Percentiles rank a stretch among this genome's conserved stretches.
Evolutionary conservation across 1,140 invertebrate genomes (phyloP).

Genomic region (Leptestheria dahalacensis): DNA sequence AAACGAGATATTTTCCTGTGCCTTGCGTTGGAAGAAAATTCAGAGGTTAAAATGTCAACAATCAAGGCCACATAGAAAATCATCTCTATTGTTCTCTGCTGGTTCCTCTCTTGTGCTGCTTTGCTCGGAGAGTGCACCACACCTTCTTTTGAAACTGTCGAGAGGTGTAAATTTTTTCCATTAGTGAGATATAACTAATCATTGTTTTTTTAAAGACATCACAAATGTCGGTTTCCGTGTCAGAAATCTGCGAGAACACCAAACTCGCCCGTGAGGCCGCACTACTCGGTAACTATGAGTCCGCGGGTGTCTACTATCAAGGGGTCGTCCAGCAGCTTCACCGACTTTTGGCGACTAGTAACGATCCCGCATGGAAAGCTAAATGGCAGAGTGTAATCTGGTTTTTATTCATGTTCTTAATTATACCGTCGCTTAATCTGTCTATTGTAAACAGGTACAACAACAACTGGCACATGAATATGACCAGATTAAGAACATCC

Average conservation of each 20-base stretch:
- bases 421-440: constrained; percentile 8
- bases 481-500: constrained; percentile 72
- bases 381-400: constrained; percentile 71
- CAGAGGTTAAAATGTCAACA: no score
- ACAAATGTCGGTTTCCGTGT: constrained; percentile 65
- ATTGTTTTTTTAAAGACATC: no score
- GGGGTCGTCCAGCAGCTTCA: constrained; percentile 82
- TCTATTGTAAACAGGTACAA: constrained; percentile 47
- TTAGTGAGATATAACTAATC: no score
- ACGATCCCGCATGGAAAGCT: constrained; percentile 57
- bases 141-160: no score
- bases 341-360: constrained; percentile 60
- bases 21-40: no score
- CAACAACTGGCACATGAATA: constrained; percentile 79
- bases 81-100: no score
- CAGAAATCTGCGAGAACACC: constrained; percentile 80
- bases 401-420: not conserved
- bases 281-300: constrained; percentile 88
- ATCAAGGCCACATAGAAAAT: no score
- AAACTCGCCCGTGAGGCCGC: constrained; percentile 88
- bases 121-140: no score
- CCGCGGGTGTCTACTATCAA: constrained; percentile 85
- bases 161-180: no score
- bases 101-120: no score
- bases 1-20: no score